Evolutionary conservation across 1,140 invertebrate species (phyloP).

Genomic region (Panagrolaimus sp.): DNA sequence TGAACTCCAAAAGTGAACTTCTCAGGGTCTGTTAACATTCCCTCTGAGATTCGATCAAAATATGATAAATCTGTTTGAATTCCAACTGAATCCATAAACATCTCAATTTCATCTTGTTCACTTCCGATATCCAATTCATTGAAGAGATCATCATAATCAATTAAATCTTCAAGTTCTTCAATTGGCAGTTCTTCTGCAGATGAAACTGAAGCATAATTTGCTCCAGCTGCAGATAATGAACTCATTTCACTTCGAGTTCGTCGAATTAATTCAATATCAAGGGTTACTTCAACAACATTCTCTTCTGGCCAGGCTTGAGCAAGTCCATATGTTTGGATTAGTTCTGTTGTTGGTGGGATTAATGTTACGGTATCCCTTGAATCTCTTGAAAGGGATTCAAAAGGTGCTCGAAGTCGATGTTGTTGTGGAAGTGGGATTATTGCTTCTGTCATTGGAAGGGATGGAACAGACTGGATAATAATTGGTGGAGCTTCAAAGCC

Average conservation of each 20-base stretch:
- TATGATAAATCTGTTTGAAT: background rate
- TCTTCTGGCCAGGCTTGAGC: no score
- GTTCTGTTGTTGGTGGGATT: no score
- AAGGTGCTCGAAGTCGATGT: no score
- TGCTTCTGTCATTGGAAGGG: no score
- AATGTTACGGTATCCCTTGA: no score
- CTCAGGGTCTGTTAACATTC: background rate
- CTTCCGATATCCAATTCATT: background rate
- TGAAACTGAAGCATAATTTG: background rate
- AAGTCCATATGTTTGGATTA: no score
- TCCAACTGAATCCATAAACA: background rate
- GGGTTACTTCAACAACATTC: background rate
- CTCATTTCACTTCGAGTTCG: background rate
- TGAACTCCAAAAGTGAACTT: background rate
- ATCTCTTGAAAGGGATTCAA: no score
- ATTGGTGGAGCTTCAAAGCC: no score
- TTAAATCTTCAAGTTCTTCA: constrained; percentile 6
- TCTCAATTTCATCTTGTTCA: background rate
- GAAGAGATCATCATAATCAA: constrained; percentile 9
- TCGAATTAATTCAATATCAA: background rate
- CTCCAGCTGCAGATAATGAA: background rate
- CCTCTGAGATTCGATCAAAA: background rate
- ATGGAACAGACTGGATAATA: no score
- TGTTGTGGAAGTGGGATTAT: no score
- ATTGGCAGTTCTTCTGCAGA: background rate